Conservation (phyloP, 2,113 vertebrate species). For the Atractosteus spatula region DNA sequence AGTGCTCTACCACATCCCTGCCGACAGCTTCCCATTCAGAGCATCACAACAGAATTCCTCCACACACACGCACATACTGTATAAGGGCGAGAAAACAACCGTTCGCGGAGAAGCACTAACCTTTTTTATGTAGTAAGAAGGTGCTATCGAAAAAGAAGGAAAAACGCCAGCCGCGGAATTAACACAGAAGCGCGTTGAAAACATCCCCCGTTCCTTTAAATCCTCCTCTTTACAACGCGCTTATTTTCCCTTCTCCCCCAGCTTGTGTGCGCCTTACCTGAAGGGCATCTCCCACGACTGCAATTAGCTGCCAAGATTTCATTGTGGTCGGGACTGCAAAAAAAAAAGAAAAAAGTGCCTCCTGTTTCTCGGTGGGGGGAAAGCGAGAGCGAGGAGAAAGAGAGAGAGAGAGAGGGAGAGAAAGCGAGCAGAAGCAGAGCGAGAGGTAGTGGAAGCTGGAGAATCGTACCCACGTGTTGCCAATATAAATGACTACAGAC, state of each 20-base stretch:
- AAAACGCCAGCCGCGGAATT: conserved; percentile 38
- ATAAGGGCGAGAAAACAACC: conserved; percentile 5
- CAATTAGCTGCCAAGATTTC: conserved; percentile 74
- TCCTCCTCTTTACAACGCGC: conserved; percentile 31
- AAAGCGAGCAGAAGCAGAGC: conserved; percentile 42
- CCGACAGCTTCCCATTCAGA: conserved; percentile 17
- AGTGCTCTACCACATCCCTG: conserved; percentile 17
- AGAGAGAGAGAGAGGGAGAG: conserved; percentile 17
- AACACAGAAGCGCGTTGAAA: conserved; percentile 39
- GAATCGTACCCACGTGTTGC: conserved; percentile 62
- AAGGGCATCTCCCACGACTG: conserved; percentile 75
- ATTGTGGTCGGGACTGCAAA: conserved; percentile 53
- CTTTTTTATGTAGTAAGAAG: conserved; percentile 36
- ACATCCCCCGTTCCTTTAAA: conserved; percentile 44
- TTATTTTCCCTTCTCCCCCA: conserved; percentile 39
- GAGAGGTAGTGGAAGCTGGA: conserved; percentile 44
- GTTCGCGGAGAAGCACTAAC: conserved; percentile 34
- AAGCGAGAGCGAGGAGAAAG: conserved; percentile 35
- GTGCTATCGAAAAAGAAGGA: conserved; percentile 34
- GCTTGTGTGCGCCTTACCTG: conserved; percentile 63
- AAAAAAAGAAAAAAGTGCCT: conserved; percentile 41
- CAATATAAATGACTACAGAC: conserved; percentile 63
- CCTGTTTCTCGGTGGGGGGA: conserved; percentile 40
- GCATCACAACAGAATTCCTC: conserved; percentile 23
- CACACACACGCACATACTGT: conserved; percentile 20